Percentiles rank a stretch among this genome's conserved stretches.
These are phyloP conservation scores for Wasmannia auropunctata DNA, from an alignment of 1,140 invertebrate species.

Conservation along the genomic window DNA sequence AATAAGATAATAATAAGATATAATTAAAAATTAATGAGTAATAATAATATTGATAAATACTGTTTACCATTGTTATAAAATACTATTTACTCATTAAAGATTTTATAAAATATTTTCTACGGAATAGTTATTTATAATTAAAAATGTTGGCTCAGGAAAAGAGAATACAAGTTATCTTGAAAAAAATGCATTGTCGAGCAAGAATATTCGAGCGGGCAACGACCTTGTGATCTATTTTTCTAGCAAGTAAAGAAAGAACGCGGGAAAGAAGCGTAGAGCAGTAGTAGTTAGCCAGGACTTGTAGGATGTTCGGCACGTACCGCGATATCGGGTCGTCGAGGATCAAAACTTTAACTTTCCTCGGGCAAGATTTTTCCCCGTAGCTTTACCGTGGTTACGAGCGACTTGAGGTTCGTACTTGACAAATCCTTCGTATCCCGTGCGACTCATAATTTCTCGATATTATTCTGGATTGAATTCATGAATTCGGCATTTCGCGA, in stretches of 20 bases:
- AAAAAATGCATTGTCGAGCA: background rate
- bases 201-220: background rate
- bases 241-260: background rate
- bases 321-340: constrained; percentile 43
- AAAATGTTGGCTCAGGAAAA: background rate
- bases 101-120: background rate
- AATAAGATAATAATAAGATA: background rate
- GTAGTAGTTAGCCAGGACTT: constrained; percentile 39
- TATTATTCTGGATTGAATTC: constrained; percentile 30
- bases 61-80: background rate
- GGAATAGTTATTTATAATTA: background rate
- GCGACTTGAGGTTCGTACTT: constrained; percentile 24
- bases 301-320: constrained; percentile 48
- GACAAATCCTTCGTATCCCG: constrained; percentile 20
- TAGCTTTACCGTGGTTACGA: constrained; percentile 33
- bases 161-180: background rate
- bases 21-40: background rate
- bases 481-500: background rate
- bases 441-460: constrained; percentile 12
- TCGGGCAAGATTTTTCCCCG: constrained; percentile 40
- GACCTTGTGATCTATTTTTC: constrained; percentile 37
- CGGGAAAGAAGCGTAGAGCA: background rate
- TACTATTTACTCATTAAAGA: background rate
- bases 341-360: constrained; percentile 50
- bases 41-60: background rate